phyloP scores from a whole-genome alignment of 1,140 invertebrate species.

The Cyphomyrmex costatus region DNA sequence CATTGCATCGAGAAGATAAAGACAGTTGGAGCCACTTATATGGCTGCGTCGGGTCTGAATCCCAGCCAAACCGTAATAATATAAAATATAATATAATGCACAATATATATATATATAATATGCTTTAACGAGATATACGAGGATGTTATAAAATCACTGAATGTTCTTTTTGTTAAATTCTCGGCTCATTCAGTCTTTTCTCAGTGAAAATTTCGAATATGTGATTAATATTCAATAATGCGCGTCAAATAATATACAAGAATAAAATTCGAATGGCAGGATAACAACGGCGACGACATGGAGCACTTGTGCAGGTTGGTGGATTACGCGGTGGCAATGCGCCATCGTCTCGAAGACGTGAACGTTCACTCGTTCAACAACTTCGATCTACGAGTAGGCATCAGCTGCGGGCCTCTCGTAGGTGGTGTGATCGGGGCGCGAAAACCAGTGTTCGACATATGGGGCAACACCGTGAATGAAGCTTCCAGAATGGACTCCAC shows the following conservation, averaged over 20 bases:
- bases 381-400: slow-evolving; percentile 97
- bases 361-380: slow-evolving; percentile 99
- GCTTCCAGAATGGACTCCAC: slow-evolving; percentile 98
- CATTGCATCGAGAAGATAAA: slow-evolving; percentile 99
- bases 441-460: slow-evolving; percentile 99
- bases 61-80: slow-evolving; percentile 89
- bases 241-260: neutral
- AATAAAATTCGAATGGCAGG: slow-evolving; percentile 76
- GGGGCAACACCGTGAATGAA: slow-evolving; percentile 98
- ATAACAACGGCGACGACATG: slow-evolving; percentile 88
- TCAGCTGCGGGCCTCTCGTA: slow-evolving; percentile 97
- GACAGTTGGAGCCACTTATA: slow-evolving; percentile 98
- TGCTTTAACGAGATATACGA: neutral
- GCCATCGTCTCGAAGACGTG: slow-evolving; percentile 95
- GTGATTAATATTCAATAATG: neutral
- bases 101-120: too few relatives aligned
- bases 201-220: neutral
- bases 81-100: neutral
- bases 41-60: slow-evolving; percentile 99
- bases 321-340: slow-evolving; percentile 98
- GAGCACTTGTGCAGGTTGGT: slow-evolving; percentile 95
- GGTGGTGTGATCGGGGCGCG: slow-evolving; percentile 99
- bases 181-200: neutral
- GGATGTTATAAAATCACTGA: neutral
- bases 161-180: neutral